These are phyloP conservation scores for Craseonycteris thonglongyai DNA, from an alignment of 2,113 vertebrate species.

Conservation along the genomic window DNA sequence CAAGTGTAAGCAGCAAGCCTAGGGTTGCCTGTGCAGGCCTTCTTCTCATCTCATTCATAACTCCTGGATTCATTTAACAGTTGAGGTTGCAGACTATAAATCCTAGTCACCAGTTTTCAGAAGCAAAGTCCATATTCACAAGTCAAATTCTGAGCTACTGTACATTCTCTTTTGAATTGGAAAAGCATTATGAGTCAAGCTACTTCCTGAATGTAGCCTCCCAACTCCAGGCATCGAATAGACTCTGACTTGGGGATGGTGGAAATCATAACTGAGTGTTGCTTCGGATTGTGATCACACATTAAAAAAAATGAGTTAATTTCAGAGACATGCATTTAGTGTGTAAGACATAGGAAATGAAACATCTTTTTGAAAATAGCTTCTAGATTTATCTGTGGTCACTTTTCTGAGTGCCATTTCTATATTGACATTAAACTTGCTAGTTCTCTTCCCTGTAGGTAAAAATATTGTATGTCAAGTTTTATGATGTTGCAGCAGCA, in stretches of 20 bases:
- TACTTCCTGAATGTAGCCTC: background rate
- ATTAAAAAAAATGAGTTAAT: slow-evolving; percentile 41
- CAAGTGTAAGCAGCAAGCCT: background rate
- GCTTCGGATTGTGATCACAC: slow-evolving; percentile 4
- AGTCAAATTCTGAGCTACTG: background rate
- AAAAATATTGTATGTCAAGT: slow-evolving; percentile 50
- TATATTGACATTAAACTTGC: slow-evolving; percentile 52
- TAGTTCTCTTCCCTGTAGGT: slow-evolving; percentile 51
- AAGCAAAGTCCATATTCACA: background rate
- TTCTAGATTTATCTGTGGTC: slow-evolving; percentile 55
- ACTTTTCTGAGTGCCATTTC: slow-evolving; percentile 40
- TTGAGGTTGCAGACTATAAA: background rate
- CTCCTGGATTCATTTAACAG: background rate
- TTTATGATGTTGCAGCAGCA: slow-evolving; percentile 55
- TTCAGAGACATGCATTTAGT: background rate
- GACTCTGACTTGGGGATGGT: background rate
- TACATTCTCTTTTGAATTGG: background rate
- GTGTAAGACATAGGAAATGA: slow-evolving; percentile 12
- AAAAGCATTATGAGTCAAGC: background rate
- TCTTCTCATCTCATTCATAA: background rate
- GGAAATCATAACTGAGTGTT: background rate
- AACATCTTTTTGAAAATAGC: slow-evolving; percentile 45
- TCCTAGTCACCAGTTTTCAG: background rate
- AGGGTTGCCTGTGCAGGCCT: background rate
- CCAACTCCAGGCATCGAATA: background rate